Percentiles rank a stretch among this genome's conserved stretches.
Evolutionary conservation across 2,888 invertebrate genomes (phyloP).

Genomic region (Glaucopsyche alexis): DNA sequence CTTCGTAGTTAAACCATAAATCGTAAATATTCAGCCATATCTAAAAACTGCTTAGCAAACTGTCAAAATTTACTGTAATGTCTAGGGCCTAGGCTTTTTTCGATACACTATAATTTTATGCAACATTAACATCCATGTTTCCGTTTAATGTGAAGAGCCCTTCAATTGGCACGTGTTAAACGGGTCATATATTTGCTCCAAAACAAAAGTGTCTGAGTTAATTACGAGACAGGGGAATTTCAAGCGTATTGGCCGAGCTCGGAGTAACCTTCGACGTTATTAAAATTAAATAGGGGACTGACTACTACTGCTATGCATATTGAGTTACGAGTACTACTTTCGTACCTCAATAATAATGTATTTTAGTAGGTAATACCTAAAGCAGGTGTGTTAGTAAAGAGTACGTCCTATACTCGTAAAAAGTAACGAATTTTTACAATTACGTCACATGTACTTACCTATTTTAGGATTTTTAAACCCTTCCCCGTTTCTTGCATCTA

Average conservation of each 20-base stretch:
- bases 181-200: neutral
- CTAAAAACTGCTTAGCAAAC: neutral
- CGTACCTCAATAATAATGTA: too few relatives aligned
- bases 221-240: slow-evolving; percentile 23
- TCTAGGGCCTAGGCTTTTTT: neutral
- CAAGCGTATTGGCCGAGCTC: slow-evolving; percentile 8
- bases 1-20: neutral
- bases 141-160: neutral
- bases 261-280: slow-evolving; percentile 20
- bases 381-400: too few relatives aligned
- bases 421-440: too few relatives aligned
- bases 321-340: neutral
- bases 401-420: too few relatives aligned
- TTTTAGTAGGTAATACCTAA: too few relatives aligned
- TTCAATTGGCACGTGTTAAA: slow-evolving; percentile 1
- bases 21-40: neutral
- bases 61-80: too few relatives aligned
- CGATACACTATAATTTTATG: neutral
- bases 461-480: too few relatives aligned
- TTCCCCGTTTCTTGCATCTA: too few relatives aligned
- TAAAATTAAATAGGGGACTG: slow-evolving; percentile 4
- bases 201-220: slow-evolving; percentile 20
- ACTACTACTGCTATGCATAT: neutral
- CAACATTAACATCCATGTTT: neutral
- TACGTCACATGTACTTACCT: too few relatives aligned